A percentile compares a stretch with the other conserved stretches of the same genome.
Evolutionary conservation across 2,888 invertebrate species (phyloP).

Genomic region (Aethes cnicana): DNA sequence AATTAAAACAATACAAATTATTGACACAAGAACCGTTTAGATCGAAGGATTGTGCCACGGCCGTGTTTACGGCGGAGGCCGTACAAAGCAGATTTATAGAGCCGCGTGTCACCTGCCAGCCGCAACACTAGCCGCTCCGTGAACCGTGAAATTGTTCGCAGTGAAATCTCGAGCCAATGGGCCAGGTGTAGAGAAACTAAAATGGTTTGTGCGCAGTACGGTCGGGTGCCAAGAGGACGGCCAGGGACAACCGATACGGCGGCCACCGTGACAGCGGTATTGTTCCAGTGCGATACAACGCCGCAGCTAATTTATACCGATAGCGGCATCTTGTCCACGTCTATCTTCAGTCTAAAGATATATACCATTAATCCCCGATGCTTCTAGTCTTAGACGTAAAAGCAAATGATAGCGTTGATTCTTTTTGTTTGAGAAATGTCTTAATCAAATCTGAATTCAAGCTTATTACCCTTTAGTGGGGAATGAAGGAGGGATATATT

Average conservation of each 20-base stretch:
- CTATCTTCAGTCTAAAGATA: slow-evolving; percentile 43
- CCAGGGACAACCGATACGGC: slow-evolving; percentile 58
- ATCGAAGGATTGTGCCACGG: slow-evolving; percentile 58
- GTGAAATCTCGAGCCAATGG: slow-evolving; percentile 42
- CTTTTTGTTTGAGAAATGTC: too few species aligned
- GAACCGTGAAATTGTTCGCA: slow-evolving; percentile 43
- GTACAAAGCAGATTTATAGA: slow-evolving; percentile 66
- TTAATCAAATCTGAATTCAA: too few species aligned
- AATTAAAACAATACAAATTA: slow-evolving; percentile 57
- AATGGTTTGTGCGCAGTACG: slow-evolving; percentile 32
- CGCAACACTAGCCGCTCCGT: slow-evolving; percentile 63
- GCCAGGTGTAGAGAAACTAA: slow-evolving; percentile 40
- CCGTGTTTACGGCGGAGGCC: slow-evolving; percentile 59
- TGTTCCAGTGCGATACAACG: slow-evolving; percentile 66
- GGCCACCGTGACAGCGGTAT: slow-evolving; percentile 72
- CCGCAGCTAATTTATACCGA: slow-evolving; percentile 74
- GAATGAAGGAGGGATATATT: too few species aligned
- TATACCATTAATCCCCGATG: background rate
- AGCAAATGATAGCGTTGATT: too few species aligned
- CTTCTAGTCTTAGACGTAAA: too few species aligned
- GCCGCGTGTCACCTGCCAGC: slow-evolving; percentile 71
- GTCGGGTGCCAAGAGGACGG: slow-evolving; percentile 53
- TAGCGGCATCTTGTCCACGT: slow-evolving; percentile 62
- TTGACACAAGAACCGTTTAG: slow-evolving; percentile 57
- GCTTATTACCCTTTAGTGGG: too few species aligned